These are phyloP conservation scores for Megaceryle alcyon DNA, from an alignment of 2,797 vertebrate genomes.

Conservation along the genomic window DNA sequence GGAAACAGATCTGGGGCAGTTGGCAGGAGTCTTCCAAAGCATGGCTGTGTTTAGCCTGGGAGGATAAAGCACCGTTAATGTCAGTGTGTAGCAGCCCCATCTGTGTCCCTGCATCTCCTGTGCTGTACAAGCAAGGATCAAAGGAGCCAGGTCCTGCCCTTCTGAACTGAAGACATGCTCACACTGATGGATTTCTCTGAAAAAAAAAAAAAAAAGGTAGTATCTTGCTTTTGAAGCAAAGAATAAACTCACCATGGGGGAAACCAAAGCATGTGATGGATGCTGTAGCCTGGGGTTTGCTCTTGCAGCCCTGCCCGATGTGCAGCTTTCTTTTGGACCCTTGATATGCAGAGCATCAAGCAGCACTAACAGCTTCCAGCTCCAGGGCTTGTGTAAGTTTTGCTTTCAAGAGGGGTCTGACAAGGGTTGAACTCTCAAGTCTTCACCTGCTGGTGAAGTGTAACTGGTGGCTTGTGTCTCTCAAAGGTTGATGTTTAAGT, in stretches of 20 bases:
- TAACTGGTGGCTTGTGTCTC: neutral
- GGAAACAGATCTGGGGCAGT: neutral
- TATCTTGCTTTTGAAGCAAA: neutral
- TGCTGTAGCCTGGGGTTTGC: accelerated
- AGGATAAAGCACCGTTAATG: neutral
- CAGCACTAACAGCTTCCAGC: neutral
- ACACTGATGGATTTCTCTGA: neutral
- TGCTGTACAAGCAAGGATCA: neutral
- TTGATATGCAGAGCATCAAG: neutral
- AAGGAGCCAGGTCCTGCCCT: neutral
- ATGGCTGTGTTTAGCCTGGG: neutral
- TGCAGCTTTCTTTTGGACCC: neutral
- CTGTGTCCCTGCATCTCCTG: neutral
- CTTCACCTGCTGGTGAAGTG: neutral
- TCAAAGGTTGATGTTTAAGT: neutral
- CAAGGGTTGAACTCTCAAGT: neutral
- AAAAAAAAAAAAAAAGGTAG: neutral
- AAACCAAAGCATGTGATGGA: neutral
- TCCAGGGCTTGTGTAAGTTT: neutral
- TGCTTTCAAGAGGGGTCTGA: neutral
- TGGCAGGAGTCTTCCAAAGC: neutral
- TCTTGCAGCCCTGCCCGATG: neutral
- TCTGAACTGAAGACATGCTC: neutral
- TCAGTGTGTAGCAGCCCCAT: accelerated
- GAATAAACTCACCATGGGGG: accelerated